Percentiles rank a stretch among this genome's conserved stretches.
Conservation (phyloP, 2,888 invertebrate species). For the Furcula furcula region DNA sequence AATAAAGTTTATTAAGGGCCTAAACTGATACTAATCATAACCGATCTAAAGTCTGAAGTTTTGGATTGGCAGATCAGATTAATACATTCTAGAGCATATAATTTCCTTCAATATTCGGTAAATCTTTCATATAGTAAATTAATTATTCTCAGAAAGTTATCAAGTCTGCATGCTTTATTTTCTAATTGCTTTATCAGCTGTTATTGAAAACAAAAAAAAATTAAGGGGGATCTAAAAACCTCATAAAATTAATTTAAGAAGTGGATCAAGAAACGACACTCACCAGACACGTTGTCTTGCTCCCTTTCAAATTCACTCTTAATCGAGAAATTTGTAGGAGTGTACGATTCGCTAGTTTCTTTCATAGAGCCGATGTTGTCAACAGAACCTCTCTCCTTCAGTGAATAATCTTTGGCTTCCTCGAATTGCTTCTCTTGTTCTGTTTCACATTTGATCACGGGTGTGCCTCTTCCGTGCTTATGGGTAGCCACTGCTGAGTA, state of each 20-base stretch:
- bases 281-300: slow-evolving; percentile 75
- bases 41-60: no score
- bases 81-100: background rate
- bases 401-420: slow-evolving; percentile 77
- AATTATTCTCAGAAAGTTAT: no score
- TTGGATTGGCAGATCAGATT: slow-evolving; percentile 3
- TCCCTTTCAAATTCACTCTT: slow-evolving; percentile 76
- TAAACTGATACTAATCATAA: background rate
- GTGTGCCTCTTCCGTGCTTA: slow-evolving; percentile 73
- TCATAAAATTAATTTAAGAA: no score
- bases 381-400: slow-evolving; percentile 71
- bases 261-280: slow-evolving; percentile 42
- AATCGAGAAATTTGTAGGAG: slow-evolving; percentile 69
- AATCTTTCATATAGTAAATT: no score
- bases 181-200: no score
- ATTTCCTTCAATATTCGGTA: no score
- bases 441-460: slow-evolving; percentile 65
- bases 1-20: background rate
- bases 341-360: slow-evolving; percentile 57
- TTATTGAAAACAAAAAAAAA: no score
- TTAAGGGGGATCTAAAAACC: no score
- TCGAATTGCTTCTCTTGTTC: slow-evolving; percentile 65
- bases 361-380: slow-evolving; percentile 66
- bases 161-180: no score
- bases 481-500: slow-evolving; percentile 76